Evolutionary conservation across 92 coral and sea anemone genomes (phyloP).

Genomic region (Ricordea florida): DNA sequence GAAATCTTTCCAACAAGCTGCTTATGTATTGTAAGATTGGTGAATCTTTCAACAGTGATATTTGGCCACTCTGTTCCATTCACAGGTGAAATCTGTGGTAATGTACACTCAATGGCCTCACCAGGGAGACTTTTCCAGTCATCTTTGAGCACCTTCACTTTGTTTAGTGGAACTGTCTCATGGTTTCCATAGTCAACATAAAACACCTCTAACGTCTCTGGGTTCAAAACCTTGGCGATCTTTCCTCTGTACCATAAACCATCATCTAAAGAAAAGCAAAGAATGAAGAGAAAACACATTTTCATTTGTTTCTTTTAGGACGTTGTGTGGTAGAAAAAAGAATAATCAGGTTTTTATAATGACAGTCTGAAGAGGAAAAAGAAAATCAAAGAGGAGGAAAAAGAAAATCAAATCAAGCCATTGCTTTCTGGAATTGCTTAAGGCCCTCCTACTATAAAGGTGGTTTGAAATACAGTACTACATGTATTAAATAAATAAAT

Average conservation of each 20-base stretch:
- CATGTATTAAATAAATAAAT: no score
- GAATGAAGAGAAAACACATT: no score
- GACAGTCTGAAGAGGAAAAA: no score
- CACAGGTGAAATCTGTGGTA: constrained; percentile 47
- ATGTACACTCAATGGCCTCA: constrained; percentile 64
- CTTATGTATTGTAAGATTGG: constrained; percentile 50
- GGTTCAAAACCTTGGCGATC: constrained; percentile 20
- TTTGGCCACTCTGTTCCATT: constrained; percentile 51
- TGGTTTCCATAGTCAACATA: constrained; percentile 81
- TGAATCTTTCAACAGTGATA: constrained; percentile 49
- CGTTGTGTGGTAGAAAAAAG: background rate
- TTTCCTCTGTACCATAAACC: constrained; percentile 74
- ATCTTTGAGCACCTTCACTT: constrained; percentile 53
- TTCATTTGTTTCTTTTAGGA: background rate
- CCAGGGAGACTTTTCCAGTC: constrained; percentile 42
- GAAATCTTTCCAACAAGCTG: constrained; percentile 65
- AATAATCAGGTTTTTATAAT: no score
- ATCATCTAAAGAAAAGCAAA: constrained; percentile 38
- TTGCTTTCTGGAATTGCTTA: no score
- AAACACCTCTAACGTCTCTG: constrained; percentile 39
- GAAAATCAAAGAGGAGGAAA: no score
- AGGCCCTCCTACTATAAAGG: no score
- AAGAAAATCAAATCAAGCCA: no score
- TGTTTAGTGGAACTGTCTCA: constrained; percentile 39
- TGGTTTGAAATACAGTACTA: no score